Base-by-base conservation (phyloP, 2,888 invertebrate genomes). In the Nysson spinosus region DNA sequence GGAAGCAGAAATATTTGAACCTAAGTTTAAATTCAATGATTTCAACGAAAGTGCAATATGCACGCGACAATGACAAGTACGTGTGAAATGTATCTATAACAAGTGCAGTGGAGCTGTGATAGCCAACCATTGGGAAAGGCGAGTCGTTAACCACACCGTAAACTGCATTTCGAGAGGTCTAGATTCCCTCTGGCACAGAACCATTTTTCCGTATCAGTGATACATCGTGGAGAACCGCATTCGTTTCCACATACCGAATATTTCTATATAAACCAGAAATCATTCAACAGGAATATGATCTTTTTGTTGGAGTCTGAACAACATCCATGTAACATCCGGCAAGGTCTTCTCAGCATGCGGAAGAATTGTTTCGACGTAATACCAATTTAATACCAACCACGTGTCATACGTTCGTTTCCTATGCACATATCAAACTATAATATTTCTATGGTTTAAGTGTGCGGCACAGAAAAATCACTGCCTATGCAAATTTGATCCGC, bases 121-220 rank as follows among this genome's bases (percentile, higher is more conserved):
- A 62, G 56, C 60, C 73, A 35, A 66, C 30, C 61, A 46, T 47
- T 50, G 16, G 54, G 30, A 55, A 75, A 75, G 75, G 63, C 67
- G 71, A 65, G 73, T 69, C 67, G 73, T 65, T 65, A 68, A 70
- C 52, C 68, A 72, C 72, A 77, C 71, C 74, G 75, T 78, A 72
- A 78, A 77, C 73, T 72, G 73, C 70, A 69, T 78, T 78, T 77
- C 73, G 66, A 55, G 55, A 61, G 69, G 68, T 65, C 61, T 57
- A 62, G 55, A 54, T 62, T 68, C 56, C 50, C 54, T 47, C 55
- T 28, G 34, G 44, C 47, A 56, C 35, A 49, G 57, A 65, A 65
- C 75, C 68, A 72, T 77, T 77, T 77, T 75, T 77, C 73, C 73
- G 57, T 55, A 46, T 54, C 66, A 35, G 51, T 70, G 64, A 72